These are phyloP conservation scores for Isaurus tuberculatus DNA, from an alignment of 92 coral and sea anemone genomes.

Conservation along the genomic window DNA sequence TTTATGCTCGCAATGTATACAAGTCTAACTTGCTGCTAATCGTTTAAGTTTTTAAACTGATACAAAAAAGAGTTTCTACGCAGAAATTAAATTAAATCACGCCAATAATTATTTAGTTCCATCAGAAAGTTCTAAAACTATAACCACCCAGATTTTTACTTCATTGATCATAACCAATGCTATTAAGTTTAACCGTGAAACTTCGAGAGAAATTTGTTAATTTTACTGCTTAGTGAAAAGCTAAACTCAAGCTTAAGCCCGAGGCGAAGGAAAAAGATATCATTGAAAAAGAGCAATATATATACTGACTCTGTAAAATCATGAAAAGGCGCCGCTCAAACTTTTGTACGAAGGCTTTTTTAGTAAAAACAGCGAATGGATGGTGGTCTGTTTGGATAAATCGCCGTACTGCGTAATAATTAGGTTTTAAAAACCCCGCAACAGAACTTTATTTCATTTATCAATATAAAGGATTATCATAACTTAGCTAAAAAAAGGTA, in stretches of 20 bases:
- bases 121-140: too few species aligned
- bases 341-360: neutral
- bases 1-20: neutral
- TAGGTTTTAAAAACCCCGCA: conserved; percentile 18
- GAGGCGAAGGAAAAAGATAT: conserved; percentile 26
- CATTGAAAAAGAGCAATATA: conserved; percentile 10
- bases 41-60: neutral
- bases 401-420: neutral
- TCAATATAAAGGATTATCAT: neutral
- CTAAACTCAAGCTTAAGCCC: neutral
- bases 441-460: neutral
- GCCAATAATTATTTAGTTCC: too few species aligned
- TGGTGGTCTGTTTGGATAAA: conserved; percentile 47
- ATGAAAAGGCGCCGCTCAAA: conserved; percentile 10
- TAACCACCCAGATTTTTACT: too few species aligned
- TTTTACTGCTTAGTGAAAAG: conserved; percentile 9
- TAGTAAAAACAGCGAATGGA: neutral
- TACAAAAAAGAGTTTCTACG: neutral
- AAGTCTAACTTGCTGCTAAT: neutral
- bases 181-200: neutral
- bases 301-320: neutral
- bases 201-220: neutral
- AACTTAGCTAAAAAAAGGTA: neutral
- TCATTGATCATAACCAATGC: neutral
- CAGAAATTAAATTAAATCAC: too few species aligned